Base-by-base conservation (phyloP, 2,113 vertebrate species). In the Thalassarche chlororhynchos region DNA sequence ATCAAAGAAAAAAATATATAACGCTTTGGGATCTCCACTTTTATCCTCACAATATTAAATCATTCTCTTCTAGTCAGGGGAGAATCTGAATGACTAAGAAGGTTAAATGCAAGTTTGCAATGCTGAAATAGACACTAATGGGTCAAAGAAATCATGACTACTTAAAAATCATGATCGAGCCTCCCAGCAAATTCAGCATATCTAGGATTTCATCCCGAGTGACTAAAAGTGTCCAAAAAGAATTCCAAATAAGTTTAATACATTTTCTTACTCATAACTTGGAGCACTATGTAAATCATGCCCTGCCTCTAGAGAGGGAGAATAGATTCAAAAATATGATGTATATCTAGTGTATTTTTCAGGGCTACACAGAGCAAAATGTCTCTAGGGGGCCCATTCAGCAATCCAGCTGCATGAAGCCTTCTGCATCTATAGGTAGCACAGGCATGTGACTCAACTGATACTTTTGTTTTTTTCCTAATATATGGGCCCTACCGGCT, bases 61-160 rank as follows among this genome's bases (percentile, higher is more conserved):
- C 24, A 87, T 92, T 93, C 62, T 93, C 54, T 85, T 90, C 87
- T 86, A 85, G 70, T 70, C 25, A 29, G 38, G 66, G 38, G 58
- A 94, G 65, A 92, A 85, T 80, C 23, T 85, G 62, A 89, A 61
- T 85, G 14, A 83, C 40, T 93, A 80, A 91, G 54, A 65, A 83
- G 31, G 65, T 31, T 87, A 89, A 95, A 89, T 95, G 65, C 23
- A 89, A 78, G 92, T 93, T 95, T 95, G 70, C 58, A 80, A n/a
- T 74, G 58, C 75, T 90, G 84, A 93, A 93, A 84, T 54, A 93
- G 64, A 58, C 54, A 51, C 20, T 65, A 74, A 49, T 0, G 1
- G 24, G 17, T 71, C n/a, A 89, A 96, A 93, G 79, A 90, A 88
- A 75, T 79, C 28, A 36, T 47, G 29, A 60, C 32, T 36, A 61